Percentiles rank a stretch among this genome's conserved stretches.
phyloP scores from a whole-genome alignment of 1,140 invertebrate genomes.

The Rhyacophila brunnea region DNA sequence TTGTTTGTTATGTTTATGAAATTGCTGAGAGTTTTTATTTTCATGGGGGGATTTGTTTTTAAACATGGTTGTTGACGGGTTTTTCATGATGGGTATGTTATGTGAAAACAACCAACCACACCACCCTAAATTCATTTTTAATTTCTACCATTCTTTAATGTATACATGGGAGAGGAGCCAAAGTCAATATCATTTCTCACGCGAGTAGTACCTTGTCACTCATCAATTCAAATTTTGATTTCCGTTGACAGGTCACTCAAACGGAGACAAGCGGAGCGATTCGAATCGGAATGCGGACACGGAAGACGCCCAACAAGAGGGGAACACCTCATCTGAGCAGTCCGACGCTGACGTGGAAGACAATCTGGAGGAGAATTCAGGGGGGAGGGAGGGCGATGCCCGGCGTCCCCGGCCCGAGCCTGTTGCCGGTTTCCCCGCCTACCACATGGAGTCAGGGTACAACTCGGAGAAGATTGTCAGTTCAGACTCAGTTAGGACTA shows the following conservation, averaged over 20 bases:
- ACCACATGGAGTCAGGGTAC: slow-evolving; percentile 65
- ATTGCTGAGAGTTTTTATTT: too few species aligned
- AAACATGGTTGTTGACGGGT: too few species aligned
- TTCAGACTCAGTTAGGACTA: slow-evolving; percentile 51
- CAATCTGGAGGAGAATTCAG: slow-evolving; percentile 63
- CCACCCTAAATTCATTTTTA: too few species aligned
- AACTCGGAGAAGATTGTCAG: slow-evolving; percentile 66
- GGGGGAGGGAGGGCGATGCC: slow-evolving; percentile 35
- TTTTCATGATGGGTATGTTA: too few species aligned
- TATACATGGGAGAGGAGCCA: too few species aligned
- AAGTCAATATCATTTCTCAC: background rate
- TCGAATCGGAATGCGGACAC: slow-evolving; percentile 13
- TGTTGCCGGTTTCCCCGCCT: slow-evolving; percentile 48
- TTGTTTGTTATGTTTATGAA: too few species aligned
- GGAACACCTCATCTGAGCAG: slow-evolving; percentile 60
- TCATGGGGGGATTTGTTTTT: too few species aligned
- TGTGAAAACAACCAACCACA: too few species aligned
- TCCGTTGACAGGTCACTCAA: slow-evolving; percentile 5
- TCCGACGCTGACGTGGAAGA: slow-evolving; percentile 81
- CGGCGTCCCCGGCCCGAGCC: slow-evolving; percentile 43
- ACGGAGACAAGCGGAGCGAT: slow-evolving; percentile 23
- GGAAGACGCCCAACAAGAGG: slow-evolving; percentile 37
- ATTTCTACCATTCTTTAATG: too few species aligned
- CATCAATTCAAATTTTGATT: slow-evolving; percentile 25
- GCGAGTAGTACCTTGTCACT: too few species aligned